Percentiles rank a stretch among this genome's conserved stretches.
Conservation (phyloP, 2,113 vertebrate species). For the Cyprinodon variegatus region DNA sequence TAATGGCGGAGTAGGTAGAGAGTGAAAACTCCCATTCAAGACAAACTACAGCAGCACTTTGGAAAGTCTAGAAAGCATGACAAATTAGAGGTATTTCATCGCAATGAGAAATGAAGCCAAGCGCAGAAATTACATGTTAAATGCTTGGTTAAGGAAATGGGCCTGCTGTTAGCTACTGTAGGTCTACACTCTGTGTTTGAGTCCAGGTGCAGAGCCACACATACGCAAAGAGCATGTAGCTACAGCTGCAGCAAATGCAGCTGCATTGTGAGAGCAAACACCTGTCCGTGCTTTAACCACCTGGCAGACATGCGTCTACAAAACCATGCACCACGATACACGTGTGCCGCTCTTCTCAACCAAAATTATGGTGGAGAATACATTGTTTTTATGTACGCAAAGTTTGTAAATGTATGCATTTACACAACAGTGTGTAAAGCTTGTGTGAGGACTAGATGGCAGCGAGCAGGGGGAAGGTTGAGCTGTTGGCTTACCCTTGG, state of each 20-base stretch:
- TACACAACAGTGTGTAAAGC: constrained; percentile 38
- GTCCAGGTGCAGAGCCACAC: constrained; percentile 64
- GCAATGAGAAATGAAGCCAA: constrained; percentile 45
- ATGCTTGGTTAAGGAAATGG: constrained; percentile 53
- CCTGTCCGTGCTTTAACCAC: constrained; percentile 68
- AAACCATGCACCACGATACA: constrained; percentile 29
- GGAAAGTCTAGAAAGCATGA: constrained; percentile 28
- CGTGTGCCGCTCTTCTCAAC: constrained; percentile 59
- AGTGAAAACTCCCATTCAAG: constrained; percentile 19
- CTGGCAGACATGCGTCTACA: constrained; percentile 53
- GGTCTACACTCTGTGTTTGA: constrained; percentile 50
- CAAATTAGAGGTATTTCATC: constrained; percentile 35
- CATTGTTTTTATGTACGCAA: neutral
- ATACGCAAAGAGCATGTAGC: constrained; percentile 6
- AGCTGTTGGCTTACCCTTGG: constrained; percentile 54
- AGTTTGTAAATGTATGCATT: constrained; percentile 32
- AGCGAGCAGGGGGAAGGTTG: constrained; percentile 42
- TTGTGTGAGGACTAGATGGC: constrained; percentile 32
- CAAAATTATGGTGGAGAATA: constrained; percentile 44
- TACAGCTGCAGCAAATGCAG: constrained; percentile 71
- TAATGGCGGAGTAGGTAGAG: neutral
- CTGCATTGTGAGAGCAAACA: constrained; percentile 70
- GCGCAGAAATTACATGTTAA: constrained; percentile 52
- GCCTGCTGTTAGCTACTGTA: constrained; percentile 61
- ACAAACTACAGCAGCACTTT: constrained; percentile 1